Percentiles rank a stretch among this genome's conserved stretches.
Conservation (phyloP, 2,113 vertebrate species). For the Ochotona curzoniae region DNA sequence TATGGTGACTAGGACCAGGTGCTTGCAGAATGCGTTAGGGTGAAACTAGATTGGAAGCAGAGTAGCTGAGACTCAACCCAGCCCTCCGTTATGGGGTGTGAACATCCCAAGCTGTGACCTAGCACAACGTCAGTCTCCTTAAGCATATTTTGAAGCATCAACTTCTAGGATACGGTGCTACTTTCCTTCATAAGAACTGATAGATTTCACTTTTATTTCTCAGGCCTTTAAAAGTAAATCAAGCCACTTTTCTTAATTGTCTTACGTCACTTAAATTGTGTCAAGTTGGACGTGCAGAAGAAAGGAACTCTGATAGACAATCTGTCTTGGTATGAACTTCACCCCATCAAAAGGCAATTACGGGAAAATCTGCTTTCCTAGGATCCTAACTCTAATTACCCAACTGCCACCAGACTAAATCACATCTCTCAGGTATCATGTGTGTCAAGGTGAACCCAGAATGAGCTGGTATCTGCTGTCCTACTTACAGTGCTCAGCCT, state of each 20-base stretch:
- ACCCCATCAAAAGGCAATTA: background rate
- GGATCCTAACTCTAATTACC: background rate
- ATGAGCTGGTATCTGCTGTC: background rate
- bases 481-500: too few relatives aligned
- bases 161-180: background rate
- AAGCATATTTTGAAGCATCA: background rate
- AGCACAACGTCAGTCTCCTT: too few relatives aligned
- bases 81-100: too few relatives aligned
- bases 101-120: too few relatives aligned
- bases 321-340: background rate
- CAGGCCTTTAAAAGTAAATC: background rate
- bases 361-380: background rate
- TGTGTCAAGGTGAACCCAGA: background rate
- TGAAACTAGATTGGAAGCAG: too few relatives aligned
- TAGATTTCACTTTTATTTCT: slow-evolving; percentile 23
- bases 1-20: too few relatives aligned
- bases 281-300: background rate
- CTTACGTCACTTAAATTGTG: background rate
- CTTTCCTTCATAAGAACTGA: slow-evolving; percentile 15
- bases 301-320: background rate
- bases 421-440: background rate
- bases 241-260: background rate
- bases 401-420: background rate
- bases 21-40: too few relatives aligned
- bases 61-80: too few relatives aligned